Evolutionary conservation across 2,888 invertebrate species (phyloP).

Genomic region (Pilophorus perplexus): DNA sequence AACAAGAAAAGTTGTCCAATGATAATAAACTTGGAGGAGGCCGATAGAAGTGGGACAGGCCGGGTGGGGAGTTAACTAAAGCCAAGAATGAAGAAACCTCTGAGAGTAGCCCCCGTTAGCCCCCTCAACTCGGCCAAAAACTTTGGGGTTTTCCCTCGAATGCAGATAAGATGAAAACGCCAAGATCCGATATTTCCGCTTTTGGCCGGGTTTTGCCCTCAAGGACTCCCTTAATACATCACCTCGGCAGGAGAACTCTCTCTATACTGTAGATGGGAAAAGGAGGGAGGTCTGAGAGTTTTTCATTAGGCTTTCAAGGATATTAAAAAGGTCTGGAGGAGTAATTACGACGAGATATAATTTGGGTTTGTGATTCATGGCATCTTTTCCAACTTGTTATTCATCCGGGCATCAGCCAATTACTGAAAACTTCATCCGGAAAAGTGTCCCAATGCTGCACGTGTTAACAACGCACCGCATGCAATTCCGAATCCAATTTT

Average conservation of each 20-base stretch:
- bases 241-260: not conserved
- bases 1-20: slow-evolving; percentile 31
- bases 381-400: no score
- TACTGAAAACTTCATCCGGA: no score
- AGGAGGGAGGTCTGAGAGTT: not conserved
- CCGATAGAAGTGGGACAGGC: no score
- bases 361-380: no score
- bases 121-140: slow-evolving; percentile 22
- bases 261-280: not conserved
- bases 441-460: no score
- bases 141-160: slow-evolving; percentile 18
- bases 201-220: not conserved
- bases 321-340: not conserved
- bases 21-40: slow-evolving; percentile 20
- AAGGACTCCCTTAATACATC: not conserved
- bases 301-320: not conserved
- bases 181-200: slow-evolving; percentile 24
- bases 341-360: not conserved
- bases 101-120: slow-evolving; percentile 12
- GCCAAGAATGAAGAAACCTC: not conserved
- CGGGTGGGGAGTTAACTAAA: slow-evolving; percentile 29
- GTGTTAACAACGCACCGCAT: no score
- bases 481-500: no score
- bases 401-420: no score
- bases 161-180: slow-evolving; percentile 24